Percentiles rank a stretch among this genome's conserved stretches.
phyloP scores from a whole-genome alignment of 37 sponge, comb jelly and placozoan genomes.

The Dysidea cf. avara region DNA sequence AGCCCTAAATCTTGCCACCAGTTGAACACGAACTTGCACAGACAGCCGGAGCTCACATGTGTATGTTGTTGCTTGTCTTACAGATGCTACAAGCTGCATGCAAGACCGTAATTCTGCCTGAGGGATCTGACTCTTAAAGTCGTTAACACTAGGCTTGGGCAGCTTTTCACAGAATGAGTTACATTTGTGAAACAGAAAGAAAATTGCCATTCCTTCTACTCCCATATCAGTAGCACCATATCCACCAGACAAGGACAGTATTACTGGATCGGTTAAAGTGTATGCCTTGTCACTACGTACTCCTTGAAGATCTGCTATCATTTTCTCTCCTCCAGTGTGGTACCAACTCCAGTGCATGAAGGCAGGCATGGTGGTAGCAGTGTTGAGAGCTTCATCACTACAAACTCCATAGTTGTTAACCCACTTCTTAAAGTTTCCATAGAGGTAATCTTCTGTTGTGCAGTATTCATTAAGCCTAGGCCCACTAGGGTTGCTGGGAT shows the following conservation, averaged over 20 bases:
- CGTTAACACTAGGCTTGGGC: too few species aligned
- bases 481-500: conserved; percentile 6
- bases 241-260: too few species aligned
- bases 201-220: too few species aligned
- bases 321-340: conserved; percentile 33
- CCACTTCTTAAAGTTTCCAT: conserved; percentile 28
- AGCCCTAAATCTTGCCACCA: too few species aligned
- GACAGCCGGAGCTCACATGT: too few species aligned
- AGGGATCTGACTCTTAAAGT: too few species aligned
- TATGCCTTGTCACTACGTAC: conserved; percentile 13
- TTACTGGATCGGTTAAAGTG: not conserved
- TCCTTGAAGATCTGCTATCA: conserved; percentile 42
- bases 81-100: not conserved
- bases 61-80: conserved; percentile 8
- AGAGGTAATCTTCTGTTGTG: conserved; percentile 26
- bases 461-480: conserved; percentile 15
- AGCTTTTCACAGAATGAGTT: too few species aligned
- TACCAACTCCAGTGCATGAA: conserved; percentile 42
- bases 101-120: too few species aligned
- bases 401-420: conserved; percentile 33
- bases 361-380: conserved; percentile 14
- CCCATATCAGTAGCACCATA: too few species aligned
- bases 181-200: too few species aligned
- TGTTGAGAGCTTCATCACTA: not conserved
- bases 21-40: too few species aligned